Conservation (phyloP, 2,113 vertebrate species). For the Alethe castanea region DNA sequence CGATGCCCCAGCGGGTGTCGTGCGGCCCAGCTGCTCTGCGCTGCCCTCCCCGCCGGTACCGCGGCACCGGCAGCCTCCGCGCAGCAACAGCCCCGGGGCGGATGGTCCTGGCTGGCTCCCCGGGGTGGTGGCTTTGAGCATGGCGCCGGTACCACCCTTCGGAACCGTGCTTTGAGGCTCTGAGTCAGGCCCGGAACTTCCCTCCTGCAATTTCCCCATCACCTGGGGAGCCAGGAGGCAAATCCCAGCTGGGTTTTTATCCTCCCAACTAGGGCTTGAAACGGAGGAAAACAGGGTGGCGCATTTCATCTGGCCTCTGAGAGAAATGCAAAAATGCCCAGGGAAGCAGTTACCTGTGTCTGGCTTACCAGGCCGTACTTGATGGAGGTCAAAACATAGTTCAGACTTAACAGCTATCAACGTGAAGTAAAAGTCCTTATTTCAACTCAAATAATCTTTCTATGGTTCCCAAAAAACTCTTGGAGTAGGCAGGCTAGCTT, state of each 20-base stretch:
- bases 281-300: rapidly evolving
- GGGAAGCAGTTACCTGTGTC: rapidly evolving
- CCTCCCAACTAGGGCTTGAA: rapidly evolving
- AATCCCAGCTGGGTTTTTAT: background rate
- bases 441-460: background rate
- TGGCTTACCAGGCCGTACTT: rapidly evolving
- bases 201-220: rapidly evolving
- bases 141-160: rapidly evolving
- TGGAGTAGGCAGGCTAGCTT: too few species aligned
- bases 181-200: rapidly evolving
- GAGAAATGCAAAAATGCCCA: background rate
- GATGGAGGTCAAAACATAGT: background rate
- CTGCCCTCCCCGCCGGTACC: background rate
- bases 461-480: background rate
- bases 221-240: rapidly evolving
- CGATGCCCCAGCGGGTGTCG: too few species aligned
- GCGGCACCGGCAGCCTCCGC: background rate
- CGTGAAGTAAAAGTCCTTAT: background rate
- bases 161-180: rapidly evolving
- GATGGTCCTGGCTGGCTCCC: too few species aligned
- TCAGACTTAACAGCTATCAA: background rate
- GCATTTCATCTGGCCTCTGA: background rate
- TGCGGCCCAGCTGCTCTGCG: too few species aligned
- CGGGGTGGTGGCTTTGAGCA: rapidly evolving
- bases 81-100: rapidly evolving